Conservation (phyloP, 2,113 vertebrate genomes). For the Melierax canorus region DNA sequence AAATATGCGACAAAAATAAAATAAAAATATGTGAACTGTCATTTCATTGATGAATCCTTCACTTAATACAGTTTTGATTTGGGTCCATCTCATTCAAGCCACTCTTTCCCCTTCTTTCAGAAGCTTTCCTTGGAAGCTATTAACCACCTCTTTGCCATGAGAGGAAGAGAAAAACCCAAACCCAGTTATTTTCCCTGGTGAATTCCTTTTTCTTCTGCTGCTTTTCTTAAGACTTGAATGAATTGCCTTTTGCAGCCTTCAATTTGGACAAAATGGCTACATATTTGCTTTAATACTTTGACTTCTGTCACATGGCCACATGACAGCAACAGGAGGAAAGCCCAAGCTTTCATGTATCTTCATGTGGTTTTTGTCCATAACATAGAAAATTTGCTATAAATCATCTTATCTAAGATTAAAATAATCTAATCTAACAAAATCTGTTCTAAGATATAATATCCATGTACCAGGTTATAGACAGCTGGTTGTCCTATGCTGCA, state of each 20-base stretch:
- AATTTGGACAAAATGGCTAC: neutral
- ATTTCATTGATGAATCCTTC: neutral
- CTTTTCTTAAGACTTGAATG: neutral
- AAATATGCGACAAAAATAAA: neutral
- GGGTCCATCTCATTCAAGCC: neutral
- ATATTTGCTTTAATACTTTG: neutral
- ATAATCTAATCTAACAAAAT: neutral
- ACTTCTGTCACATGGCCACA: neutral
- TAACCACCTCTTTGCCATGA: neutral
- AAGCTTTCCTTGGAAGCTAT: neutral
- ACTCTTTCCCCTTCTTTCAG: neutral
- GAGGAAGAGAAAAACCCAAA: neutral
- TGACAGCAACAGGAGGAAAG: neutral
- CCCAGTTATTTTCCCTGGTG: neutral
- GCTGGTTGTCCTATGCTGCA: neutral
- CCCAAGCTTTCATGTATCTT: neutral
- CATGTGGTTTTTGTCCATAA: neutral
- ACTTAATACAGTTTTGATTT: neutral
- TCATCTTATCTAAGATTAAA: neutral
- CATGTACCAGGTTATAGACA: neutral
- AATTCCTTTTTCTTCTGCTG: neutral
- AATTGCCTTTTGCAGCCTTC: neutral
- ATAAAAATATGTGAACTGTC: neutral
- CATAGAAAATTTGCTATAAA: neutral
- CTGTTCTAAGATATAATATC: neutral